Evolutionary conservation across 2,888 invertebrate genomes (phyloP).

Genomic region (Margaritifera margaritifera): DNA sequence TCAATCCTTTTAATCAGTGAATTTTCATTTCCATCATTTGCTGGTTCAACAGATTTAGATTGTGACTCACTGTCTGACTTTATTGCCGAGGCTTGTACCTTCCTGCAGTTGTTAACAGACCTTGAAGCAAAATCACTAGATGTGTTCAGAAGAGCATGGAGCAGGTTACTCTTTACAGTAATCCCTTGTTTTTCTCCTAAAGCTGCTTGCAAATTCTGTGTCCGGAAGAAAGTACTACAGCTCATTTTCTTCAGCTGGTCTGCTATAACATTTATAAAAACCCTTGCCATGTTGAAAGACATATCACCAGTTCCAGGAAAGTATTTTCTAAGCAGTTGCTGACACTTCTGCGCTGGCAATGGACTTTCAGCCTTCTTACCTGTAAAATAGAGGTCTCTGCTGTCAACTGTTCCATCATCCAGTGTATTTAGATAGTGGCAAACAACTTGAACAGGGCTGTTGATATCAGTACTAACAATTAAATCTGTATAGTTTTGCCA

Average conservation of each 20-base stretch:
- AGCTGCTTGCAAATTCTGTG: too few species aligned
- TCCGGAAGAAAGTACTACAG: constrained; percentile 42
- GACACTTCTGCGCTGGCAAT: constrained; percentile 26
- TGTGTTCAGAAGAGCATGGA: constrained; percentile 25
- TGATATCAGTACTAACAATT: constrained; percentile 31
- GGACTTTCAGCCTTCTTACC: constrained; percentile 17
- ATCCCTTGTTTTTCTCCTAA: background rate
- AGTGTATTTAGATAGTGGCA: constrained; percentile 38
- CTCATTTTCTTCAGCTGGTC: constrained; percentile 56
- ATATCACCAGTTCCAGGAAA: constrained; percentile 18
- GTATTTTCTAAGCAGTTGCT: constrained; percentile 24
- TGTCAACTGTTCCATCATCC: constrained; percentile 28
- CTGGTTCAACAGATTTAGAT: background rate
- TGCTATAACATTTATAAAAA: constrained; percentile 47
- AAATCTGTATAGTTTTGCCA: constrained; percentile 37
- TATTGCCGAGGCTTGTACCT: constrained; percentile 16
- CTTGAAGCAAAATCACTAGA: constrained; percentile 27
- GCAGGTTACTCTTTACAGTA: constrained; percentile 19
- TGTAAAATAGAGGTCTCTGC: constrained; percentile 28
- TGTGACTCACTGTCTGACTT: background rate
- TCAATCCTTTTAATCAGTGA: constrained; percentile 12
- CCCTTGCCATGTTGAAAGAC: constrained; percentile 40
- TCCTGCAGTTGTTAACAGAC: constrained; percentile 21
- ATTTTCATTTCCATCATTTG: background rate
- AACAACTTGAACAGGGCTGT: constrained; percentile 51